These are phyloP conservation scores for Siniperca chuatsi DNA, from an alignment of 2,113 vertebrate species.

Conservation along the genomic window DNA sequence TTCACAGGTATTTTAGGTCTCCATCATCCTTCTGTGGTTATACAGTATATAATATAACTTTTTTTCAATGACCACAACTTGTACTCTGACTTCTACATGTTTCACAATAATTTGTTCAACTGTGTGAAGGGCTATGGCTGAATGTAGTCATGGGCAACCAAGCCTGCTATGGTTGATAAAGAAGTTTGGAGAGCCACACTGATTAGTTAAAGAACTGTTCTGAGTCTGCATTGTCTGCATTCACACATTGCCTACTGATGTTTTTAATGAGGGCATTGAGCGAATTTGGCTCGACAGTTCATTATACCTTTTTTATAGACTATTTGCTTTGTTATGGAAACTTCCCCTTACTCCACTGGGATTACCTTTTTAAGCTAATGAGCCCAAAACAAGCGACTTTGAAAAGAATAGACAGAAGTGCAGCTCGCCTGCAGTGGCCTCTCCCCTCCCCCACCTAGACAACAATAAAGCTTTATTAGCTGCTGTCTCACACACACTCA, in stretches of 20 bases:
- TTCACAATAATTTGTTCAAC: neutral
- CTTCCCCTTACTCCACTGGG: constrained; percentile 35
- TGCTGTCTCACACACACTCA: neutral
- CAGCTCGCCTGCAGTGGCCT: neutral
- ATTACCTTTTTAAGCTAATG: constrained; percentile 67
- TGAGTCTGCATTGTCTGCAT: constrained; percentile 16
- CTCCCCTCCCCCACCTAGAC: constrained; percentile 12
- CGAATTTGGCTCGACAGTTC: constrained; percentile 45
- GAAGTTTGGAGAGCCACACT: neutral
- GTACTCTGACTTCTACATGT: neutral
- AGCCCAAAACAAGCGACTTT: constrained; percentile 61
- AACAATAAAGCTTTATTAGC: neutral
- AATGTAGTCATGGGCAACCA: neutral
- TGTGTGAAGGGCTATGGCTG: neutral
- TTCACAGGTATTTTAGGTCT: no score
- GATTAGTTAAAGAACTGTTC: neutral
- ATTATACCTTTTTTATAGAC: constrained; percentile 40
- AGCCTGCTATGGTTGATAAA: neutral
- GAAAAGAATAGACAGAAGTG: constrained; percentile 33
- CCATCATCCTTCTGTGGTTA: no score
- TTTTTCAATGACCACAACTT: neutral
- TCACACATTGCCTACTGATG: constrained; percentile 27
- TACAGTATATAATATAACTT: neutral
- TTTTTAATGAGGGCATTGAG: constrained; percentile 57
- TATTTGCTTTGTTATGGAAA: constrained; percentile 65